These are phyloP conservation scores for Drosophila mayaguana DNA, from an alignment of 2,888 invertebrate species.

Conservation along the genomic window DNA sequence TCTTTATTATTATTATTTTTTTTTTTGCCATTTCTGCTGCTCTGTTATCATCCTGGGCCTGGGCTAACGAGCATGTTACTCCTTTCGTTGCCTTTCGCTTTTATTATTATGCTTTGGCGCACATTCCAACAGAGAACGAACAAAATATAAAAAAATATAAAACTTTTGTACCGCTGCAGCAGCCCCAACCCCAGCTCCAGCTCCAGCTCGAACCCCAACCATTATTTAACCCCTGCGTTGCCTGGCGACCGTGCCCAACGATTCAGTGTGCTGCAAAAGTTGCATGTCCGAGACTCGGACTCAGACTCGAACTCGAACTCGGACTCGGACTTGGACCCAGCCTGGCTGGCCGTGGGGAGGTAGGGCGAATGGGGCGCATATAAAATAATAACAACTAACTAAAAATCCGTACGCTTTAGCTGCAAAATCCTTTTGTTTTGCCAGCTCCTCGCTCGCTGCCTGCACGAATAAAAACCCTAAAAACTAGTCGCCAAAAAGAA, in stretches of 20 bases:
- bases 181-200: background rate
- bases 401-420: constrained; percentile 80
- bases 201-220: background rate
- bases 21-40: constrained; percentile 27
- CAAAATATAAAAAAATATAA: constrained; percentile 18
- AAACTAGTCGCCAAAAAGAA: constrained; percentile 60
- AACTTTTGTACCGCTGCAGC: constrained; percentile 60
- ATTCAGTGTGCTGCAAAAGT: constrained; percentile 65
- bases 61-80: constrained; percentile 80
- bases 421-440: constrained; percentile 81
- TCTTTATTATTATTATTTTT: background rate
- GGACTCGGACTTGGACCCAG: constrained; percentile 27
- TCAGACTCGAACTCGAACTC: constrained; percentile 25
- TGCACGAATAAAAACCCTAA: constrained; percentile 30
- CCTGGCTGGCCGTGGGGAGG: constrained; percentile 29
- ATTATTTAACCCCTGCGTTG: constrained; percentile 41
- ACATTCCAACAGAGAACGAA: constrained; percentile 62
- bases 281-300: constrained; percentile 63
- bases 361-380: constrained; percentile 52
- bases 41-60: constrained; percentile 53
- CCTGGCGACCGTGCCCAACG: constrained; percentile 53
- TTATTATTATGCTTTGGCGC: constrained; percentile 81
- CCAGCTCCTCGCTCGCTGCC: constrained; percentile 14
- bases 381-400: constrained; percentile 80
- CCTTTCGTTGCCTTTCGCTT: constrained; percentile 80